phyloP scores from a whole-genome alignment of 1,140 invertebrate genomes.

The Olivierus martensii region DNA sequence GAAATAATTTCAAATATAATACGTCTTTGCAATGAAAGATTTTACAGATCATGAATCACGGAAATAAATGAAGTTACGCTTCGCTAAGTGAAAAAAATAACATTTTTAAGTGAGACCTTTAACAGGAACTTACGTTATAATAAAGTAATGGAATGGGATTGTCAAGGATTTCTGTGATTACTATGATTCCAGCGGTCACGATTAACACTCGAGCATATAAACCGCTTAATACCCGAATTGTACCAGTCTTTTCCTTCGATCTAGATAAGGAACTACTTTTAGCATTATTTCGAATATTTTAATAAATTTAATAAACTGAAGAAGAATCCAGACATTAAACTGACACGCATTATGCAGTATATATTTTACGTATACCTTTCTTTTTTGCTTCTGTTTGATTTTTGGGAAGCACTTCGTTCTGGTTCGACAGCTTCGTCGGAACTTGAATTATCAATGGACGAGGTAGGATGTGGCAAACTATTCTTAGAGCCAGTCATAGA shows the following conservation, averaged over 20 bases:
- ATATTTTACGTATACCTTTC: not conserved
- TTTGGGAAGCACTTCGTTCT: not conserved
- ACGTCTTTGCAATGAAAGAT: no score
- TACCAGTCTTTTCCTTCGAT: not conserved
- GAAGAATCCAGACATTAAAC: not conserved
- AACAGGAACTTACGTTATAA: slow-evolving; percentile 40
- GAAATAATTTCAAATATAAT: no score
- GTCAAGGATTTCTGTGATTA: slow-evolving; percentile 44
- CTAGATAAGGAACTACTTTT: not conserved
- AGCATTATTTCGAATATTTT: no score
- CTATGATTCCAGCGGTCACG: slow-evolving; percentile 42
- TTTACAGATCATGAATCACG: no score
- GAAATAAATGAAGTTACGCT: no score
- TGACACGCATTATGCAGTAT: no score
- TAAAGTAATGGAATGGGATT: slow-evolving; percentile 40
- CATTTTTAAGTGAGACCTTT: no score
- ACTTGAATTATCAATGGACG: not conserved
- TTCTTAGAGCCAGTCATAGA: not conserved
- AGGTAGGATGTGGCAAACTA: not conserved
- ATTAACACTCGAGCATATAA: slow-evolving; percentile 46
- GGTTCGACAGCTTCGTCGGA: not conserved
- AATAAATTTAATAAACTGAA: no score
- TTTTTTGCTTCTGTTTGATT: not conserved
- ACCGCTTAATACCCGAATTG: slow-evolving; percentile 35
- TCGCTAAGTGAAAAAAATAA: no score